phyloP scores from a whole-genome alignment of 2,797 vertebrate species.

The Syngnathus acus region DNA sequence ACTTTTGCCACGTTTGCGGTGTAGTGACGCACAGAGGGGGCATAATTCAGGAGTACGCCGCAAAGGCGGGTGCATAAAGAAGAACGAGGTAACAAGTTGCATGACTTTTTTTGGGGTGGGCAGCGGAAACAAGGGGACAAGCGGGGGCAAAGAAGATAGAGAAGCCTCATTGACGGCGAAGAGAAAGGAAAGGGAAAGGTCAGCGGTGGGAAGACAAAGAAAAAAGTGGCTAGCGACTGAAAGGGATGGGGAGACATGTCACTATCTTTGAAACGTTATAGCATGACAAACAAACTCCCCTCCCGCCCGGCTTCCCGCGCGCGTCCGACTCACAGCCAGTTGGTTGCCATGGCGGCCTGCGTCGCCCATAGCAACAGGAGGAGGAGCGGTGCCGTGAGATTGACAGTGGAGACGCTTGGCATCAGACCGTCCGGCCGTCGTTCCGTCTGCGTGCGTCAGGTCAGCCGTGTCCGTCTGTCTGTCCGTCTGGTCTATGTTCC shows the following conservation, averaged over 20 bases:
- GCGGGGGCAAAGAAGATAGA: conserved; percentile 30
- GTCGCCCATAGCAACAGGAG: conserved; percentile 82
- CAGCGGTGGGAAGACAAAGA: background rate
- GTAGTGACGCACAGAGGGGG: conserved; percentile 21
- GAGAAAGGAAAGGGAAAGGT: conserved; percentile 19
- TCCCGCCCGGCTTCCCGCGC: conserved; percentile 38
- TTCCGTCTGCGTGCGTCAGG: conserved; percentile 26
- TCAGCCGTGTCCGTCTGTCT: conserved; percentile 48
- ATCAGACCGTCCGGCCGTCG: conserved; percentile 69
- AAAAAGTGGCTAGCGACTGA: conserved; percentile 48
- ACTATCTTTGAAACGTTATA: conserved; percentile 76
- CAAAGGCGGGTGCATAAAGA: conserved; percentile 21
- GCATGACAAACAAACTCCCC: conserved; percentile 73
- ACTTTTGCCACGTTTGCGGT: background rate
- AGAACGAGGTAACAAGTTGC: conserved; percentile 35
- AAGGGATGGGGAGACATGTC: conserved; percentile 71
- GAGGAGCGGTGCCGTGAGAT: conserved; percentile 77
- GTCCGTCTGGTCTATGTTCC: conserved; percentile 42
- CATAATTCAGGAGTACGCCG: conserved; percentile 5
- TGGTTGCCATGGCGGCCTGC: conserved; percentile 78
- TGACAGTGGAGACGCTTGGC: conserved; percentile 79
- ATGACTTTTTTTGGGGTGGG: conserved; percentile 40
- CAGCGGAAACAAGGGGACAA: conserved; percentile 44
- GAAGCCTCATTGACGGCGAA: conserved; percentile 34
- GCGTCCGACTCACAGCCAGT: conserved; percentile 75